Evolutionary conservation across 2,113 vertebrate species (phyloP).

Genomic region (Forbesichthys papilliferus): DNA sequence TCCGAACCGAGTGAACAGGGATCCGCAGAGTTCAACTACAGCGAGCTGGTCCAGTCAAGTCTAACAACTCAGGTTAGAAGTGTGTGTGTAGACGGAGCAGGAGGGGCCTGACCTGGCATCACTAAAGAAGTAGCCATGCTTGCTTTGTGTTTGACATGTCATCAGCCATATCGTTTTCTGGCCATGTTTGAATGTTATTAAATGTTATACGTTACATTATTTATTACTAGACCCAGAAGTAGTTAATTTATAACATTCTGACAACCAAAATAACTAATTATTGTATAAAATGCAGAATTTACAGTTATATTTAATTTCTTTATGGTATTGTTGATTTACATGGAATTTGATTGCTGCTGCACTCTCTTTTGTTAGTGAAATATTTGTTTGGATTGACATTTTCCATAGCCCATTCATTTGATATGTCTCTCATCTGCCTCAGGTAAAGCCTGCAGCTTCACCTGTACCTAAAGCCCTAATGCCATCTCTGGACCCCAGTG

Average conservation of each 20-base stretch:
- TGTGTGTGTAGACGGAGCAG: not conserved
- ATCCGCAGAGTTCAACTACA: conserved; percentile 93
- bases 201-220: too few relatives aligned
- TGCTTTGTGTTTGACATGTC: not conserved
- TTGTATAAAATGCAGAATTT: too few relatives aligned
- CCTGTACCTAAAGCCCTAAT: conserved; percentile 66
- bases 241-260: not conserved
- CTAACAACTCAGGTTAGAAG: conserved; percentile 64
- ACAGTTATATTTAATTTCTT: too few relatives aligned
- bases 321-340: too few relatives aligned
- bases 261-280: not conserved
- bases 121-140: not conserved
- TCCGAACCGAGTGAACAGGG: conserved; percentile 89
- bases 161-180: not conserved
- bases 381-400: not conserved
- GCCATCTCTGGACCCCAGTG: conserved; percentile 76
- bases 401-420: not conserved
- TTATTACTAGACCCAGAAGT: not conserved
- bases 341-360: too few relatives aligned
- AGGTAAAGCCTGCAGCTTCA: conserved; percentile 67
- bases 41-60: conserved; percentile 82
- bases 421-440: not conserved
- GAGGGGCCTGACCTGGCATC: conserved; percentile 20
- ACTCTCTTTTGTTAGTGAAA: not conserved
- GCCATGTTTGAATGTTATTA: not conserved